A percentile compares a stretch with the other conserved stretches of the same genome.
These are phyloP conservation scores for Anagyrus pseudococci DNA, from an alignment of 2,888 invertebrate genomes.

Conservation along the genomic window DNA sequence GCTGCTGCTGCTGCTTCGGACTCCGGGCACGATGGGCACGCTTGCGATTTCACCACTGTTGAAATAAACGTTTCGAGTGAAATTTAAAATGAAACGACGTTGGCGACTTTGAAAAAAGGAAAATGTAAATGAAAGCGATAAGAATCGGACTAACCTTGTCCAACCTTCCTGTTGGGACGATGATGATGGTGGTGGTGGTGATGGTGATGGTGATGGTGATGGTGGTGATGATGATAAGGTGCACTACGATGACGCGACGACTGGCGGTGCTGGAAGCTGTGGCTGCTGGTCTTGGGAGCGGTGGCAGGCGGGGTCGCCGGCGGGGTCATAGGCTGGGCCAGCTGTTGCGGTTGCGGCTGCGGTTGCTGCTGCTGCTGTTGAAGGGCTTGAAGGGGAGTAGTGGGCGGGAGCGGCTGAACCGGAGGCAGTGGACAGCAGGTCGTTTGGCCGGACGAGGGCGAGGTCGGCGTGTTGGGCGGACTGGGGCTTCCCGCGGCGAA, in stretches of 20 bases:
- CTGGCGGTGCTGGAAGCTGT: slow-evolving; percentile 47
- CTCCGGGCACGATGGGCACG: slow-evolving; percentile 20
- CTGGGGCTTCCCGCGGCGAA: slow-evolving; percentile 16
- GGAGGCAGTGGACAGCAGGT: not conserved
- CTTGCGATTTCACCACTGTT: slow-evolving; percentile 11
- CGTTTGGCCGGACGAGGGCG: slow-evolving; percentile 2
- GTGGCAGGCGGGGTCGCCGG: slow-evolving; percentile 9
- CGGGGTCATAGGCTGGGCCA: slow-evolving; percentile 4
- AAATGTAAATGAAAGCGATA: no score
- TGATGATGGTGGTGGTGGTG: slow-evolving; percentile 50
- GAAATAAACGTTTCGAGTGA: not conserved
- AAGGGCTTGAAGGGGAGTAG: slow-evolving; percentile 37
- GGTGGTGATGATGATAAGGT: slow-evolving; percentile 47
- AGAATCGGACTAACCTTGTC: slow-evolving; percentile 19
- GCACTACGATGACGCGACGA: slow-evolving; percentile 31
- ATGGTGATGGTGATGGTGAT: slow-evolving; percentile 48
- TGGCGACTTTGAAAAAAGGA: no score
- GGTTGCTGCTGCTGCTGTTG: no score
- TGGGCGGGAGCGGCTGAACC: not conserved
- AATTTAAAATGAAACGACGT: no score
- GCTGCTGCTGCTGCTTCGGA: not conserved
- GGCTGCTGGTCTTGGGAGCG: slow-evolving; percentile 49
- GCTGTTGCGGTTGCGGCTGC: no score
- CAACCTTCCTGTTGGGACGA: slow-evolving; percentile 48
- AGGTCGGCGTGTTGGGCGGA: slow-evolving; percentile 36